Evolutionary conservation across 2,888 invertebrate species (phyloP).

Genomic region (Halictus quadricinctus): DNA sequence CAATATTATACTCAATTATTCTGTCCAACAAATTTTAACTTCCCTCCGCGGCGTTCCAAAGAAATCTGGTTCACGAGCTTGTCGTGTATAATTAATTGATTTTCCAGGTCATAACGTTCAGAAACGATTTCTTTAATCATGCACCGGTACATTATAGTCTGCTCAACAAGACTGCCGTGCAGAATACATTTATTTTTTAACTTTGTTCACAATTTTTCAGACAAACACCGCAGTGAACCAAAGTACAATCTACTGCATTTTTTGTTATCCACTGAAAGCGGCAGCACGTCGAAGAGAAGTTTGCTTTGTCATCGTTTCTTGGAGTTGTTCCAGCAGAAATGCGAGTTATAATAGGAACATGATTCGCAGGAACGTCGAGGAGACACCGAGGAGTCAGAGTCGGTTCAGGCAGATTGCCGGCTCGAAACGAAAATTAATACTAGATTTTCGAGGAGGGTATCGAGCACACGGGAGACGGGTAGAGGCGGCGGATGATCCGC

Average conservation of each 20-base stretch:
- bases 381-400: neutral
- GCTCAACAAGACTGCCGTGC: too few species aligned
- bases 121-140: neutral
- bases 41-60: neutral
- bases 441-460: constrained; percentile 15
- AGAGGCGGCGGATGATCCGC: neutral
- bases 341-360: neutral
- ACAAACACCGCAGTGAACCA: too few species aligned
- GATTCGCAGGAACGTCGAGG: neutral
- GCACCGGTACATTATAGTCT: too few species aligned
- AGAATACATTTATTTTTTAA: too few species aligned
- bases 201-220: too few species aligned
- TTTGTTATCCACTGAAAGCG: neutral
- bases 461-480: neutral
- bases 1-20: neutral
- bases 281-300: neutral
- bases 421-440: neutral
- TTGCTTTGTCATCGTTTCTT: neutral
- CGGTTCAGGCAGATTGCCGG: neutral
- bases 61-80: neutral
- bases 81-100: neutral
- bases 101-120: neutral
- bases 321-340: neutral
- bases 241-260: neutral
- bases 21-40: neutral